Conservation (phyloP, 2,797 vertebrate genomes). For the Graptemys geographica region DNA sequence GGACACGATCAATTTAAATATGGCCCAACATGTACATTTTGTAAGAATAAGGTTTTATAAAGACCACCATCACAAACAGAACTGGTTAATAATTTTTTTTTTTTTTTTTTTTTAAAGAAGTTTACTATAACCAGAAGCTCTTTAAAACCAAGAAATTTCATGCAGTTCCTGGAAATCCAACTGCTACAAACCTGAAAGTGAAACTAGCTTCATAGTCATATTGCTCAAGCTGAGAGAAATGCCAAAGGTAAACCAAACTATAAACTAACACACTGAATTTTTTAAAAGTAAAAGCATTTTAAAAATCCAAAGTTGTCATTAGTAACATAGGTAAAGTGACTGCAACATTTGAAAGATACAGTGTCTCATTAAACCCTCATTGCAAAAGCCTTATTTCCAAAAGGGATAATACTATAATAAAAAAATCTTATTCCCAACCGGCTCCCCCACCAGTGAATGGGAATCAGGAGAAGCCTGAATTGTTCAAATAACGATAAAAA, state of each 20-base stretch:
- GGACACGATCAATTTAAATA: background rate
- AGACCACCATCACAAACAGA: background rate
- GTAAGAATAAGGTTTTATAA: background rate
- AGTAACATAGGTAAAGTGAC: background rate
- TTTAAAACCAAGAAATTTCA: background rate
- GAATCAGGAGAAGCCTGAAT: fast-evolving
- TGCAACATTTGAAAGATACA: background rate
- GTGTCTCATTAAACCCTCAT: background rate
- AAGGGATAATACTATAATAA: background rate
- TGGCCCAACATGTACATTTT: background rate
- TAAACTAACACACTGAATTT: background rate
- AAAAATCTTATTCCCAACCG: background rate
- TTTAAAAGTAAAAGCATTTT: background rate
- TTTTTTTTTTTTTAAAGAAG: background rate
- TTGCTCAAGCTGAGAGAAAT: background rate
- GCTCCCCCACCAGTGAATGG: background rate
- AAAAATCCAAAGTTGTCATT: background rate
- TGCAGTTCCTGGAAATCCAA: background rate
- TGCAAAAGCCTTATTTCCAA: background rate
- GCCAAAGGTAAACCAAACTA: background rate
- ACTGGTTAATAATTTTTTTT: background rate
- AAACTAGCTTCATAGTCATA: constrained; percentile 48
- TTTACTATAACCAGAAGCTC: background rate
- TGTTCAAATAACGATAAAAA: background rate
- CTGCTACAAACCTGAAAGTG: background rate